These are phyloP conservation scores for Osmerus mordax DNA, from an alignment of 2,113 vertebrate species.

Conservation along the genomic window DNA sequence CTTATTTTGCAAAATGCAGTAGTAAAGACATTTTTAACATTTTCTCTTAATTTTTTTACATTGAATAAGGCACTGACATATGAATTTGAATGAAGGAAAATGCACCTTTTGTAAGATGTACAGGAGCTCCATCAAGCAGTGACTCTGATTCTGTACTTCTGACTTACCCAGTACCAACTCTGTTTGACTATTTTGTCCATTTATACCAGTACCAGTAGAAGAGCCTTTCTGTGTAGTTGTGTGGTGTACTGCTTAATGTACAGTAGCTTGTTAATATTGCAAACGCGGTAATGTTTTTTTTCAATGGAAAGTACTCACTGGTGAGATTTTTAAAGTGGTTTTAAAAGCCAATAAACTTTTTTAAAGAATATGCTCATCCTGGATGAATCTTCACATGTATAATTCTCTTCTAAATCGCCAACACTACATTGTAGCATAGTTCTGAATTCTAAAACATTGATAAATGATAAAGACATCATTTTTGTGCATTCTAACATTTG, in stretches of 20 bases:
- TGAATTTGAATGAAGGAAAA: conserved; percentile 88
- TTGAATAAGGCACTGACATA: conserved; percentile 96
- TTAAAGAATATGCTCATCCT: conserved; percentile 60
- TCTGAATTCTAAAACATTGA: too few relatives aligned
- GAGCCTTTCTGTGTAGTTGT: conserved; percentile 88
- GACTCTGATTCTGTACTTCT: conserved; percentile 73
- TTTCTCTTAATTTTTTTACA: conserved; percentile 59
- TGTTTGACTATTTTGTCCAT: conserved; percentile 82
- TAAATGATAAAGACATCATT: too few relatives aligned
- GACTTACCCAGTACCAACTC: conserved; percentile 76
- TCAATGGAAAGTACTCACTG: conserved; percentile 99
- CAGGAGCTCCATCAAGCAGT: conserved; percentile 85
- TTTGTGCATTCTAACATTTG: too few relatives aligned
- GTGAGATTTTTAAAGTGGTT: conserved; percentile 99
- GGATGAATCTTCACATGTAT: not conserved
- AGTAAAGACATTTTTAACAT: conserved; percentile 76
- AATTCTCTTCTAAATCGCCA: too few relatives aligned
- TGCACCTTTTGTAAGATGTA: conserved; percentile 79
- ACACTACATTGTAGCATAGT: too few relatives aligned
- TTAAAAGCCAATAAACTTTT: conserved; percentile 99
- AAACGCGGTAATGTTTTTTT: conserved; percentile 85
- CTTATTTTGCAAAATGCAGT: conserved; percentile 69
- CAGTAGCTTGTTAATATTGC: conserved; percentile 96
- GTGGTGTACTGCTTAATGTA: conserved; percentile 97
- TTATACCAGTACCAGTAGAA: conserved; percentile 87